Percentiles rank a stretch among this genome's conserved stretches.
phyloP scores from a whole-genome alignment of 2,888 invertebrate genomes.

The Agriotes lineatus region DNA sequence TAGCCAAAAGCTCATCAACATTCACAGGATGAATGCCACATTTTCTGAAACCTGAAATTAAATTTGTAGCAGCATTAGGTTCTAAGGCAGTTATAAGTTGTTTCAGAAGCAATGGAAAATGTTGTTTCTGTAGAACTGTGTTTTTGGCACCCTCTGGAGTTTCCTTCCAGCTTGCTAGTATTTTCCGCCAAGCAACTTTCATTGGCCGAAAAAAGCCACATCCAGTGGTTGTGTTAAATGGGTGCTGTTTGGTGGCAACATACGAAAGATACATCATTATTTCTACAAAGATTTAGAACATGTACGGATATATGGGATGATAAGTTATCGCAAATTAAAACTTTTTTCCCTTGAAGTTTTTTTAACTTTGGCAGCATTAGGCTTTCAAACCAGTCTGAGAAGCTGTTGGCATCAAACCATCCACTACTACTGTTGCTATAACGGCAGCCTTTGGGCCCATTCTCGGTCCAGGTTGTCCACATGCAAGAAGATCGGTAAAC shows the following conservation, averaged over 20 bases:
- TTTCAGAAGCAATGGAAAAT: constrained; percentile 46
- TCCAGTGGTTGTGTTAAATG: constrained; percentile 55
- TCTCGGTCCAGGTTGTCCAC: neutral
- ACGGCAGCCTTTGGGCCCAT: neutral
- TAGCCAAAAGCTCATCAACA: constrained; percentile 26
- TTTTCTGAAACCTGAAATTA: constrained; percentile 45
- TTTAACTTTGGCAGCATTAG: constrained; percentile 50
- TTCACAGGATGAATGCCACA: constrained; percentile 45
- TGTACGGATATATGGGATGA: constrained; percentile 49
- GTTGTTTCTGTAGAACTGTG: constrained; percentile 41
- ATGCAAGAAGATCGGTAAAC: neutral
- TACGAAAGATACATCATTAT: constrained; percentile 58
- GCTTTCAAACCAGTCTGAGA: neutral
- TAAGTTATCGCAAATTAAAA: constrained; percentile 58
- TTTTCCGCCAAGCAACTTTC: constrained; percentile 51
- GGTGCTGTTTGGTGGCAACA: constrained; percentile 55
- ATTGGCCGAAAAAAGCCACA: constrained; percentile 51
- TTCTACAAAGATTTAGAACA: constrained; percentile 44
- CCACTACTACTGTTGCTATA: neutral
- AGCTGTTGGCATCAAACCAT: neutral
- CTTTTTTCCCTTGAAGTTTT: constrained; percentile 49
- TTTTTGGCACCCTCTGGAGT: constrained; percentile 25
- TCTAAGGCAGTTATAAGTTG: constrained; percentile 37
- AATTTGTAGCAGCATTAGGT: constrained; percentile 28
- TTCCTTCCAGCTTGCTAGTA: constrained; percentile 40